These are phyloP conservation scores for Corapipo altera DNA, from an alignment of 2,113 vertebrate genomes.

Conservation along the genomic window DNA sequence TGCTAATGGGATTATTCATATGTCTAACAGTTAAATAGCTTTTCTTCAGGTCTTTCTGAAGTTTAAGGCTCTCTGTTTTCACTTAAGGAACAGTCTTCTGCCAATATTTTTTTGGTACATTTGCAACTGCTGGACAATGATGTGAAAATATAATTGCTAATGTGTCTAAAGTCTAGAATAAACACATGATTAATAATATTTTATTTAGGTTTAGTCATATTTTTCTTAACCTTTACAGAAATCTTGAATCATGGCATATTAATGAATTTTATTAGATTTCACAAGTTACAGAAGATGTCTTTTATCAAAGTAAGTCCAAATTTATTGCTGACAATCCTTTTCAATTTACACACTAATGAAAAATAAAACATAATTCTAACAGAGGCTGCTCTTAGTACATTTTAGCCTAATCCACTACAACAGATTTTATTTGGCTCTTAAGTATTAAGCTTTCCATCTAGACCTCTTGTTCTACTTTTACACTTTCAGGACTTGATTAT, in stretches of 20 bases:
- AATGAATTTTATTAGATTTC: slow-evolving; percentile 67
- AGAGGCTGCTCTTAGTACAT: background rate
- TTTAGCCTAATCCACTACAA: slow-evolving; percentile 2
- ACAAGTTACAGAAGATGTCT: slow-evolving; percentile 33
- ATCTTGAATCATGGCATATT: slow-evolving; percentile 55
- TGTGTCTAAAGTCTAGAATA: slow-evolving; percentile 41
- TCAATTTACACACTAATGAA: slow-evolving; percentile 24
- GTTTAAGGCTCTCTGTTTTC: slow-evolving; percentile 67
- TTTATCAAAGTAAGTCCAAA: slow-evolving; percentile 44
- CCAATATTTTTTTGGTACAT: slow-evolving; percentile 65
- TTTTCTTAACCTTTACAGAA: slow-evolving; percentile 60
- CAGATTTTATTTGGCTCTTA: slow-evolving; percentile 28
- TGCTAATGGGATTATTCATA: slow-evolving; percentile 13
- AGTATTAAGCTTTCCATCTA: background rate
- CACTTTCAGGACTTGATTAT: slow-evolving; percentile 12
- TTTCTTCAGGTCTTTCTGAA: slow-evolving; percentile 52
- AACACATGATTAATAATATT: slow-evolving; percentile 40
- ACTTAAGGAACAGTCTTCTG: slow-evolving; percentile 57
- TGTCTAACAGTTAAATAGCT: slow-evolving; percentile 35
- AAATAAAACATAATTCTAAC: slow-evolving; percentile 32
- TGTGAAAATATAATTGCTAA: slow-evolving; percentile 58
- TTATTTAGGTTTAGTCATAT: slow-evolving; percentile 55
- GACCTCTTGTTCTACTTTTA: background rate
- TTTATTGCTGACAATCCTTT: slow-evolving; percentile 11
- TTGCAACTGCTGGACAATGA: slow-evolving; percentile 68